phyloP scores from a whole-genome alignment of 2,113 vertebrate species.

The Pollachius pollachius region DNA sequence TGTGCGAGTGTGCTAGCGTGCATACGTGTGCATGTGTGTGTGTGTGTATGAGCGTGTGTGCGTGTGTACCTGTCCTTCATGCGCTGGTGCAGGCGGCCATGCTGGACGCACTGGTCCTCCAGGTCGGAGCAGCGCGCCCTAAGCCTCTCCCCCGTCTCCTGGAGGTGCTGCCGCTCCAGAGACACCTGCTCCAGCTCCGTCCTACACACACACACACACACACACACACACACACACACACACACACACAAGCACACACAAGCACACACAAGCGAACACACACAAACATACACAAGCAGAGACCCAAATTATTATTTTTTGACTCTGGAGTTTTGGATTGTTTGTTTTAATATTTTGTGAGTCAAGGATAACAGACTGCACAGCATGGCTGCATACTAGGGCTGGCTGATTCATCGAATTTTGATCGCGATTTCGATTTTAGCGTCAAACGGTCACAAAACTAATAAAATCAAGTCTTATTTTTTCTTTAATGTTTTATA shows the following conservation, averaged over 20 bases:
- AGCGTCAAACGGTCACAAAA: no score
- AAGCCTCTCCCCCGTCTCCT: conserved; percentile 78
- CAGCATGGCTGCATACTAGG: no score
- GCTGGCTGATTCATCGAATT: no score
- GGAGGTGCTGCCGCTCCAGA: conserved; percentile 81
- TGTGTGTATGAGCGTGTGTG: background rate
- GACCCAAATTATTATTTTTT: no score
- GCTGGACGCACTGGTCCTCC: conserved; percentile 90
- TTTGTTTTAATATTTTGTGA: no score
- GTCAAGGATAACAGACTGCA: no score
- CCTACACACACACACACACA: conserved; percentile 56
- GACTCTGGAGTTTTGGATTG: no score
- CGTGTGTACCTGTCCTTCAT: conserved; percentile 88
- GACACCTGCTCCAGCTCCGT: conserved; percentile 80
- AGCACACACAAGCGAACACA: background rate
- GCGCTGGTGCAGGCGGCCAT: conserved; percentile 85
- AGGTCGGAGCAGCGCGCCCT: conserved; percentile 81
- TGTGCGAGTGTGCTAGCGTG: no score
- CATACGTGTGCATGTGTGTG: background rate
- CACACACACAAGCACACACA: background rate
- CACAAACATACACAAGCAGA: no score
- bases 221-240: background rate
- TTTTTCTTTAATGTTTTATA: no score
- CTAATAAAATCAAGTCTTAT: no score
- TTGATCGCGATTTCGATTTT: no score